Evolutionary conservation across 2,113 vertebrate genomes (phyloP).

Genomic region (Pollimyrus isidori): DNA sequence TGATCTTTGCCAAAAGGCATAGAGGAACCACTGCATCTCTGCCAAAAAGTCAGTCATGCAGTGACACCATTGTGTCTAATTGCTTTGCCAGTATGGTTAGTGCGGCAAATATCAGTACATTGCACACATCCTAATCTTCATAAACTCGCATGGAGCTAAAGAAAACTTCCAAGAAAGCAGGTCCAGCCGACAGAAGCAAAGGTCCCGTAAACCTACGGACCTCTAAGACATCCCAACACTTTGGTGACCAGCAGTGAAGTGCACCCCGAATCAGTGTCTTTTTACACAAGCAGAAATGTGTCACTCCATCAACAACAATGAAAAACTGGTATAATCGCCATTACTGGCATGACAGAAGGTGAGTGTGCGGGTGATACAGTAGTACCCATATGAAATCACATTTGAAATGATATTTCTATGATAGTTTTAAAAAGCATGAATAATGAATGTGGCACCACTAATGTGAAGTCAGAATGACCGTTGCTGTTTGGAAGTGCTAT

Average conservation of each 20-base stretch:
- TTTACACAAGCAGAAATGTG: neutral
- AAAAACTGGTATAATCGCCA: neutral
- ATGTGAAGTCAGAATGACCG: neutral
- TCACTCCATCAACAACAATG: neutral
- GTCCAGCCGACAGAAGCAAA: neutral
- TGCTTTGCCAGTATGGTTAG: neutral
- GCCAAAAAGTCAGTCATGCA: neutral
- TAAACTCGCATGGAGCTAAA: neutral
- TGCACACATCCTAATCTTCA: neutral
- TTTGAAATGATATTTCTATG: neutral
- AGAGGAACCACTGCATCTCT: neutral
- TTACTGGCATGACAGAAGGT: neutral
- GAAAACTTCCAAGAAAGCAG: neutral
- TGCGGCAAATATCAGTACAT: neutral
- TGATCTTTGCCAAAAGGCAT: neutral
- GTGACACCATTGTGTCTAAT: neutral
- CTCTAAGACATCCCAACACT: neutral
- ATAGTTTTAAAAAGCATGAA: neutral
- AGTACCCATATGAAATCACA: neutral
- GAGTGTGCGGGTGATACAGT: neutral
- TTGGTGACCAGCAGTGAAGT: neutral
- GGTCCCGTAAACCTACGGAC: neutral
- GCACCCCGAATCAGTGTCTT: too few relatives aligned
- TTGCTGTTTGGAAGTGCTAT: neutral
- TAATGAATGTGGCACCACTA: neutral